These are phyloP conservation scores for Coboldia fuscipes DNA, from an alignment of 1,140 invertebrate species.

Conservation along the genomic window DNA sequence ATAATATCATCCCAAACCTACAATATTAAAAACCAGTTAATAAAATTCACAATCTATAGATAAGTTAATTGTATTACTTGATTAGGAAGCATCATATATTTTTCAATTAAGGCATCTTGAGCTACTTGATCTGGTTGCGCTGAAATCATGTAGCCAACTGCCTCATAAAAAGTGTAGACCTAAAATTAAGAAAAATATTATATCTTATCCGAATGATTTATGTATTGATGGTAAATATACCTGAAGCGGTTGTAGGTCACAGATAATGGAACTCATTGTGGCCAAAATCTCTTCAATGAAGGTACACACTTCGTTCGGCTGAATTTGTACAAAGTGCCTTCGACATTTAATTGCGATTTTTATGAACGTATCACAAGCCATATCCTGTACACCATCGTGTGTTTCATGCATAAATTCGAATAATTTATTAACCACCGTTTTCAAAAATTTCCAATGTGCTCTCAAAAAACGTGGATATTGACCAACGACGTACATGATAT, in stretches of 20 bases:
- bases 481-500: slow-evolving; percentile 99
- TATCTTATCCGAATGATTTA: too few relatives aligned
- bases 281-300: slow-evolving; percentile 98
- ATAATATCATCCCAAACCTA: slow-evolving; percentile 95
- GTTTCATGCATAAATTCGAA: slow-evolving; percentile 99
- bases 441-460: slow-evolving; percentile 99
- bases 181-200: slow-evolving; percentile 13
- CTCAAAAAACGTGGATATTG: slow-evolving; percentile 97
- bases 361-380: slow-evolving; percentile 99
- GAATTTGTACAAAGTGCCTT: slow-evolving; percentile 90
- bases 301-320: slow-evolving; percentile 88
- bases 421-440: slow-evolving; percentile 99
- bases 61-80: slow-evolving; percentile 30
- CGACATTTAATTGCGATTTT: slow-evolving; percentile 99
- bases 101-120: slow-evolving; percentile 88
- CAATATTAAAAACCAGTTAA: neutral
- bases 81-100: slow-evolving; percentile 95
- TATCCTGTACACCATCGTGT: slow-evolving; percentile 97
- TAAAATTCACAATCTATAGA: neutral
- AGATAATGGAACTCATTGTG: slow-evolving; percentile 93
- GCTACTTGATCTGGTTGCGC: slow-evolving; percentile 74
- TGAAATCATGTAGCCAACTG: slow-evolving; percentile 97
- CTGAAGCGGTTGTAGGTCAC: slow-evolving; percentile 94
- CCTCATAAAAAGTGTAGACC: slow-evolving; percentile 99
- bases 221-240: too few relatives aligned